Conservation (phyloP, 2,113 vertebrate genomes). For the Lepus europaeus region DNA sequence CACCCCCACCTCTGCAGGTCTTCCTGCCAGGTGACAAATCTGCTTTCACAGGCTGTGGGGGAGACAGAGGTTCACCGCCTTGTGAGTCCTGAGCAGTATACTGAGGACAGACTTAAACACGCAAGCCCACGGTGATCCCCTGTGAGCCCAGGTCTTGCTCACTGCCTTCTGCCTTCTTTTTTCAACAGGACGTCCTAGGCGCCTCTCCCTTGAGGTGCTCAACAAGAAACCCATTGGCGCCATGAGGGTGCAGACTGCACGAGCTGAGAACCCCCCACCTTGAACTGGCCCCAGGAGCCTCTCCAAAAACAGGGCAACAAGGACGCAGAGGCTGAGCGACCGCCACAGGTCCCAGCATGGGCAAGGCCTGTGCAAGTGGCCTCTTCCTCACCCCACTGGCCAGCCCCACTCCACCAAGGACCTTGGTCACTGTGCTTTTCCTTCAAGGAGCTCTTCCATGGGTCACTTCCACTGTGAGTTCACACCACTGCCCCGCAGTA, state of each 20-base stretch:
- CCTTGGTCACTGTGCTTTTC: not conserved
- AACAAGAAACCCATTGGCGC: no score
- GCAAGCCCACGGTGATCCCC: not conserved
- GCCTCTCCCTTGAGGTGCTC: no score
- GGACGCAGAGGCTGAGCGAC: not conserved
- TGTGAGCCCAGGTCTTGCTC: no score
- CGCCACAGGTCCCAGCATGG: not conserved
- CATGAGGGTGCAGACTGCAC: not conserved
- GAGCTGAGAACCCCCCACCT: no score
- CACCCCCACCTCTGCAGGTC: not conserved
- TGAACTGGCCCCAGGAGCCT: not conserved
- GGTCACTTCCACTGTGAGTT: not conserved
- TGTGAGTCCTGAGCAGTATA: not conserved
- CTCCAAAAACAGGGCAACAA: not conserved
- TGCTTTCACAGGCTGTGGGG: not conserved
- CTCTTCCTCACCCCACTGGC: not conserved
- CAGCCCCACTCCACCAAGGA: not conserved
- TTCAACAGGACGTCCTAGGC: not conserved
- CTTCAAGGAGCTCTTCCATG: no score
- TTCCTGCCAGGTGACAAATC: not conserved
- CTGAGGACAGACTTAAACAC: not conserved
- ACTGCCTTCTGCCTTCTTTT: not conserved
- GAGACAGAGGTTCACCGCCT: not conserved
- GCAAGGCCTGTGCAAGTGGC: not conserved
- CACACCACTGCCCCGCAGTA: accelerated